Evolutionary conservation across 2,113 vertebrate genomes (phyloP).

Genomic region (Accipiter virgatus): DNA sequence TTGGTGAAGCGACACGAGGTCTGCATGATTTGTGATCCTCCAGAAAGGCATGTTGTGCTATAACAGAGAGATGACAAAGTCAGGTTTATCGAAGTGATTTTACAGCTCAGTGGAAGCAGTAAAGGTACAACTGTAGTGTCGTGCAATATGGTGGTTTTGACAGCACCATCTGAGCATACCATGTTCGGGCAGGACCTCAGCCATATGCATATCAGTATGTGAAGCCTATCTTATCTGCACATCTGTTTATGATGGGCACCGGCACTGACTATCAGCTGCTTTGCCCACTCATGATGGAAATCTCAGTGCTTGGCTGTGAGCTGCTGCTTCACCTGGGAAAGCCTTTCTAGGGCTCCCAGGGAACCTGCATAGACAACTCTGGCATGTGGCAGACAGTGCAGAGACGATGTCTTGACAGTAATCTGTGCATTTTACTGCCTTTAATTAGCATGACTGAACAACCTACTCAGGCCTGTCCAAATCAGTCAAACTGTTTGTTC

Average conservation of each 20-base stretch:
- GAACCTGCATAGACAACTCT: background rate
- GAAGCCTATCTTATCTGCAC: background rate
- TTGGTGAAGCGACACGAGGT: slow-evolving; percentile 94
- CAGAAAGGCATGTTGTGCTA: slow-evolving; percentile 99
- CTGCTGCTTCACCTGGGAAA: background rate
- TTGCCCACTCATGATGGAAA: rapidly evolving
- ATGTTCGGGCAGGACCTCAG: rapidly evolving
- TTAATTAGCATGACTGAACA: background rate
- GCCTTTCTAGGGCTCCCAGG: background rate
- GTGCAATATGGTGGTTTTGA: background rate
- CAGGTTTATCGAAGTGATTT: background rate
- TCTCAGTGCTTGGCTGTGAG: background rate
- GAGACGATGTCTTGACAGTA: background rate
- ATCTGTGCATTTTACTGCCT: background rate
- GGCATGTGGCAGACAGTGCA: background rate
- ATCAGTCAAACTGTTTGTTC: background rate
- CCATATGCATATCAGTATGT: rapidly evolving
- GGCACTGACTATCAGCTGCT: background rate
- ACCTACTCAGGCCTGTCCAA: background rate
- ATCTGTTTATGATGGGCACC: background rate
- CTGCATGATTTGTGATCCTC: slow-evolving; percentile 92
- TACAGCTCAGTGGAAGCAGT: background rate
- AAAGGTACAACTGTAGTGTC: background rate
- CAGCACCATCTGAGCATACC: background rate
- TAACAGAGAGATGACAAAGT: background rate